phyloP scores from a whole-genome alignment of 2,113 vertebrate species.

The Argyrosomus japonicus region DNA sequence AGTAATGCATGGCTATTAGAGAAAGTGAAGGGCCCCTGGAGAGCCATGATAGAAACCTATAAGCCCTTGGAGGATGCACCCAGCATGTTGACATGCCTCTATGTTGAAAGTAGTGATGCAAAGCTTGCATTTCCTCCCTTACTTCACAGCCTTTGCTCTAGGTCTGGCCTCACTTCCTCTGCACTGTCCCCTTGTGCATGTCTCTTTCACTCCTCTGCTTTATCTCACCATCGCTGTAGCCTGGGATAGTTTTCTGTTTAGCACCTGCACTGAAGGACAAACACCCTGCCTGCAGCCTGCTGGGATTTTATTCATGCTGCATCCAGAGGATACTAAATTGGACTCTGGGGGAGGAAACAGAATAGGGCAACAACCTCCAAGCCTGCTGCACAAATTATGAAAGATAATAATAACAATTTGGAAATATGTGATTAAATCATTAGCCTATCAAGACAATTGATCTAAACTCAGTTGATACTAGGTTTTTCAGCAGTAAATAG shows the following conservation, averaged over 20 bases:
- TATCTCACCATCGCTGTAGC: constrained; percentile 10
- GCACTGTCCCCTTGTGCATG: constrained; percentile 10
- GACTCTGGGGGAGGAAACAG: constrained; percentile 27
- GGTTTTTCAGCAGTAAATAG: constrained; percentile 2
- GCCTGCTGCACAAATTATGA: constrained; percentile 25
- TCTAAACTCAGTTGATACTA: background rate
- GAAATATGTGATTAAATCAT: constrained; percentile 31
- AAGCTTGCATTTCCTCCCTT: constrained; percentile 12
- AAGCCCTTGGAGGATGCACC: constrained; percentile 39
- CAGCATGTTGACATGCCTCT: constrained; percentile 31
- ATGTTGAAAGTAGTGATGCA: constrained; percentile 18
- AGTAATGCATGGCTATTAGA: constrained; percentile 47
- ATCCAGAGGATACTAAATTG: constrained; percentile 66
- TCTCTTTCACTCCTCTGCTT: constrained; percentile 23
- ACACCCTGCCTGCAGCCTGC: constrained; percentile 54
- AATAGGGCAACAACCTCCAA: constrained; percentile 19
- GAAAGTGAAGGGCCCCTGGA: constrained; percentile 57
- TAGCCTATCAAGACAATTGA: constrained; percentile 1
- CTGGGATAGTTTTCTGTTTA: constrained; percentile 52
- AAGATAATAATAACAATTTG: constrained; percentile 31
- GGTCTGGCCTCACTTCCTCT: constrained; percentile 2
- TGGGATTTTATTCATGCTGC: constrained; percentile 68
- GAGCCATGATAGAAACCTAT: constrained; percentile 43
- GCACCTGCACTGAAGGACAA: constrained; percentile 73
- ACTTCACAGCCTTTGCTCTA: background rate